Conservation (phyloP, 2,797 vertebrate genomes). For the Ispidina lecontei region DNA sequence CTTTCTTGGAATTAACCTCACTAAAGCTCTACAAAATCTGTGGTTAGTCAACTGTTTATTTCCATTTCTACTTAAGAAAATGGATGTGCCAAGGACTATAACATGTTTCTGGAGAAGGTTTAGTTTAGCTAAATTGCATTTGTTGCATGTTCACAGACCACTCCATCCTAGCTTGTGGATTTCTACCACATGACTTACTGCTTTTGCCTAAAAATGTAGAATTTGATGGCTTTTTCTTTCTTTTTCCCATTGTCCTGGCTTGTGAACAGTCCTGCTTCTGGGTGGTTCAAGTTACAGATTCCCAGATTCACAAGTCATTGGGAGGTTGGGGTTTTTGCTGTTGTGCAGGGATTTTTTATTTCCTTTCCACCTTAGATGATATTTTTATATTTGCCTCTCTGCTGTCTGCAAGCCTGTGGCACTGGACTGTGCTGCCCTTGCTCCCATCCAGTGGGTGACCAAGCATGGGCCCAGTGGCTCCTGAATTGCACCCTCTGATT, state of each 20-base stretch:
- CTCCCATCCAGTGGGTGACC: background rate
- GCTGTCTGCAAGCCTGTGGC: background rate
- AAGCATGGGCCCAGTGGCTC: fast-evolving
- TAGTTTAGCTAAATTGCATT: background rate
- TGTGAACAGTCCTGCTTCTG: background rate
- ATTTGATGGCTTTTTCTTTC: background rate
- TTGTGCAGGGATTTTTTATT: background rate
- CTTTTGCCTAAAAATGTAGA: background rate
- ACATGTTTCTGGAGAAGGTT: background rate
- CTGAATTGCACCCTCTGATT: background rate
- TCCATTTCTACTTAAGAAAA: background rate
- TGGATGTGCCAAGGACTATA: background rate
- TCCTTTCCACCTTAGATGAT: background rate
- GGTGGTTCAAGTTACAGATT: background rate
- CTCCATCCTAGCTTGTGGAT: background rate
- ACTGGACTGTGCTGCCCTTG: background rate
- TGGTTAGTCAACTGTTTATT: background rate
- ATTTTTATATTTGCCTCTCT: background rate
- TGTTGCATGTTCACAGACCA: background rate
- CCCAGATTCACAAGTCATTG: background rate
- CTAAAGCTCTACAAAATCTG: background rate
- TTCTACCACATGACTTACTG: background rate
- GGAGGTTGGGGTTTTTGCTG: background rate
- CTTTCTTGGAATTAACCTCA: background rate
- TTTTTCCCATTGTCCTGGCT: background rate